phyloP scores from a whole-genome alignment of 2,113 vertebrate genomes.

The Elephas maximus region DNA sequence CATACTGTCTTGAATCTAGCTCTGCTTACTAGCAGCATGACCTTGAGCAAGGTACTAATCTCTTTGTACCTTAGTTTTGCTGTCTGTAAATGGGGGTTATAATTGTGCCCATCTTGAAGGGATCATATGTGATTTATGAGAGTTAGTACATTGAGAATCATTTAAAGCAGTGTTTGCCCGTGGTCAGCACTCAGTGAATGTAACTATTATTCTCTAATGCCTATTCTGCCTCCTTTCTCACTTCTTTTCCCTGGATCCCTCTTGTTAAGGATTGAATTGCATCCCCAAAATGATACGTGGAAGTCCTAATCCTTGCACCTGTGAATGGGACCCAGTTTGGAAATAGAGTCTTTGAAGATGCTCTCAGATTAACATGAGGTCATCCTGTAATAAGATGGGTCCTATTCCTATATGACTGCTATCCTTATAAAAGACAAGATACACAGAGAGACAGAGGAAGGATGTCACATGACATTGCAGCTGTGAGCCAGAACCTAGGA shows the following conservation, averaged over 20 bases:
- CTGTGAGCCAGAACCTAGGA: neutral
- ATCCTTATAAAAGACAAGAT: neutral
- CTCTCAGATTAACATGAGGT: neutral
- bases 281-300: neutral
- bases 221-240: neutral
- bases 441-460: neutral
- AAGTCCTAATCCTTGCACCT: neutral
- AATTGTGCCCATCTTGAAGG: neutral
- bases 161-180: neutral
- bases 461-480: neutral
- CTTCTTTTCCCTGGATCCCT: conserved; percentile 28
- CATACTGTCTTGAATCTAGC: neutral
- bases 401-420: neutral
- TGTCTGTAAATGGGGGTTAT: neutral
- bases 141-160: neutral
- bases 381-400: neutral
- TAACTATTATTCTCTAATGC: neutral
- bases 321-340: neutral
- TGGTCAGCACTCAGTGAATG: neutral
- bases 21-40: neutral
- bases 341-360: neutral
- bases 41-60: neutral
- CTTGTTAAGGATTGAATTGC: neutral
- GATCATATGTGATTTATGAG: neutral
- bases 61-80: neutral